Evolutionary conservation across 2,888 invertebrate species (phyloP), one percentile per base, ranked within the genome.

Genomic region (Aphodius sticticus): DNA sequence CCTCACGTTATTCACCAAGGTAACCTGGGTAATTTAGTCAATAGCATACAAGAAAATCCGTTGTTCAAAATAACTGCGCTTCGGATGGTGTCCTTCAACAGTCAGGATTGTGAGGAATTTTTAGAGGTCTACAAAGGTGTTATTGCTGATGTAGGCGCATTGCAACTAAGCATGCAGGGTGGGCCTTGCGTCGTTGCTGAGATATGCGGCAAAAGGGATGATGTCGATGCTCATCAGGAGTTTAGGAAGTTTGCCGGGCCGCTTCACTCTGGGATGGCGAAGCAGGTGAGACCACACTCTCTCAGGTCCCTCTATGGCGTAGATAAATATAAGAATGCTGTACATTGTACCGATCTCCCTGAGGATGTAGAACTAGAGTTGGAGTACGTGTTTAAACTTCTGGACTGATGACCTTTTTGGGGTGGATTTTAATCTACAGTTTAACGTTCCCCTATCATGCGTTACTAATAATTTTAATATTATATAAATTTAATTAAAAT

Each of bases 71-170:
- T 98, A 71, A 94, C 95, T 0, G 96, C 96, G 0, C 90, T 97
- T 81, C 94, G 95, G 88, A 94, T 96, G 92, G 93, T 95, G 84
- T 91, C 94, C 81, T 90, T 98, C 84, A 96, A 95, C 84, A 93
- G 93, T 81, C 92, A 94, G 0, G 96, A 97, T 88, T 96, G 96
- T 6, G 96, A 96, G 84, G 97, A 98, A 88, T 98, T 98, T 89
- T 93, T 95, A 86, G 97, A 98, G 90, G 95, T 98, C 4, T 98
- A 98, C 88, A 96, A 96, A 87, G 97, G 97, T 1, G 95, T 97
- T 77, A 92, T 96, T 69, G 93, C 93, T 0, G 96, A 96, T 84
- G 89, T 89, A 79, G 86, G 96, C 93, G 94, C 94, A 5, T 95
- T 98, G 95, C 94, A 97, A 14, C 91, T 93, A 76, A 96, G 98